Base-by-base conservation (phyloP, 2,888 invertebrate species). In the Actias luna region DNA sequence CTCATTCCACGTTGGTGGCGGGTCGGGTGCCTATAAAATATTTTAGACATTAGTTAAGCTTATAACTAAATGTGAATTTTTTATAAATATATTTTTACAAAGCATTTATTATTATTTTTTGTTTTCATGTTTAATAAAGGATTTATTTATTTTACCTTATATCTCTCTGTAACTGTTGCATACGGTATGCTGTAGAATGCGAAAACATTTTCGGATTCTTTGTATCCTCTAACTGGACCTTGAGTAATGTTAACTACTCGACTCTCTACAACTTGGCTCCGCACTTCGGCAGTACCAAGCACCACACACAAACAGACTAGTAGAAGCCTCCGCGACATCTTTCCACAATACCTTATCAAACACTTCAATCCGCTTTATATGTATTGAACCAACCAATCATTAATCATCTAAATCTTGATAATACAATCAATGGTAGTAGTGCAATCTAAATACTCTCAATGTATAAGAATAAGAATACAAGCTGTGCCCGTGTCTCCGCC, bases 131-230 rank as follows among this genome's bases (percentile, higher is more conserved):
- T n/a, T n/a, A n/a, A n/a, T n/a, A n/a, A n/a, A n/a, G n/a, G n/a
- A n/a, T n/a, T 42, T 12, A 55, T 25, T 10, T 14, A 14, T 22
- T 16, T 39, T 58, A 58, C 42, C 61, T 61, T 42, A 31, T 36
- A 61, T 16, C 57, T 42, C 27, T 58, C 61, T 12, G 29, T 61
- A 0, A 76, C 78, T 3, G 79, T 81, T 0, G 85, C 84, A 35
- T 84, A 85, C 0, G 84, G 84, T 29, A 85, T 77, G 46, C 77
- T 76, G 25, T 76, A 77, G 63, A 81, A 85, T 0, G 61, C 66
- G 61, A 68, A 83, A 18, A 82, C 35, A 14, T 73, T 68, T 2
- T 64, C 69, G 0, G 70, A 60, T 4, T 78, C 72, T 25, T 67
- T 78, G 63, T 76, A 78, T 0, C 83, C 83, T 5, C 76, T 70